These are phyloP conservation scores for Phrynocephalus forsythii DNA, from an alignment of 2,797 vertebrate species.

Conservation along the genomic window DNA sequence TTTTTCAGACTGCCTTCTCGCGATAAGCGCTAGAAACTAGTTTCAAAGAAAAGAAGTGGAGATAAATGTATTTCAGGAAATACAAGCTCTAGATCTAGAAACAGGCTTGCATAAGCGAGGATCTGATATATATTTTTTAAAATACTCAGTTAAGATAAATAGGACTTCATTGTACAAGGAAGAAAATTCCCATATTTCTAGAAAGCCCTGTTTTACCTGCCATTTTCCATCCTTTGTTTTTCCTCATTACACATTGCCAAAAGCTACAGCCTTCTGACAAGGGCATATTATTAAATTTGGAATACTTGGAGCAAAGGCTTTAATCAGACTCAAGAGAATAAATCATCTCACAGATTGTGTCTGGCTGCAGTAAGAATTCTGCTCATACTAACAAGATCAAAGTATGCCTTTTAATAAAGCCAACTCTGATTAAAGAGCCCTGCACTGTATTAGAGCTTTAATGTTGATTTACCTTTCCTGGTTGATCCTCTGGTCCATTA, in stretches of 20 bases:
- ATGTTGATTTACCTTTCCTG: constrained; percentile 38
- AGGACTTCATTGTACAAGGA: background rate
- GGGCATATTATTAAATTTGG: background rate
- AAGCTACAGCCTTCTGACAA: background rate
- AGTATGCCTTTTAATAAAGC: constrained; percentile 38
- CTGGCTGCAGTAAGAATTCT: constrained; percentile 1
- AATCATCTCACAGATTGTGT: background rate
- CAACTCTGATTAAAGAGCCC: constrained; percentile 25
- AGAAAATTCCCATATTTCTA: background rate
- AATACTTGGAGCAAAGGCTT: background rate
- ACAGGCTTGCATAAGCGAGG: background rate
- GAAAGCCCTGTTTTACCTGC: background rate
- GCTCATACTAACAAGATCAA: constrained; percentile 7
- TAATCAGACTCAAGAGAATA: background rate
- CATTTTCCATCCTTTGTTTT: background rate
- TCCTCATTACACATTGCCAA: background rate
- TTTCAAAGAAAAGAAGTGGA: background rate
- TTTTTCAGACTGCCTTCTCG: background rate
- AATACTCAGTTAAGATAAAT: background rate
- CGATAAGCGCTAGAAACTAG: background rate
- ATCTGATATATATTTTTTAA: too few relatives aligned
- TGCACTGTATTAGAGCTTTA: constrained; percentile 25
- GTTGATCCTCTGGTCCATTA: constrained; percentile 32
- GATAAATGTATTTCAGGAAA: background rate
- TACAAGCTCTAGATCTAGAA: background rate